A percentile compares a stretch with the other conserved stretches of the same genome.
phyloP scores from a whole-genome alignment of 2,888 invertebrate genomes.

The Tenodera sinensis region DNA sequence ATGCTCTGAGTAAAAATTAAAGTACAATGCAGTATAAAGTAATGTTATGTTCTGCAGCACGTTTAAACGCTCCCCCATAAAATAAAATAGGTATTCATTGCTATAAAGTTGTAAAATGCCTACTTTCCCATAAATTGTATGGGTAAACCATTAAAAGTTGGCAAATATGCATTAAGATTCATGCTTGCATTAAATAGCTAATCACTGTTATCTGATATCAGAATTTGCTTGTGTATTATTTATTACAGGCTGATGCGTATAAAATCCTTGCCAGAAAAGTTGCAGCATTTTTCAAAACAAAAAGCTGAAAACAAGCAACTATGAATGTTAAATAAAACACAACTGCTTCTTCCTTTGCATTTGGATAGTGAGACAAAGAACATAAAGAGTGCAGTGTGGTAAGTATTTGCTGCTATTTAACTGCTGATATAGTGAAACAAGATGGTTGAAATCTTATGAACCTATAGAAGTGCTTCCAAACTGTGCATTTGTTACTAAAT shows the following conservation, averaged over 20 bases:
- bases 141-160: too few relatives aligned
- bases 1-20: too few relatives aligned
- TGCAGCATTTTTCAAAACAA: neutral
- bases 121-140: too few relatives aligned
- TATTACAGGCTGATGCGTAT: conserved; percentile 38
- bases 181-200: neutral
- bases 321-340: neutral
- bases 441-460: too few relatives aligned
- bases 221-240: too few relatives aligned
- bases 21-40: too few relatives aligned
- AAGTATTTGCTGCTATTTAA: neutral
- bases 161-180: neutral
- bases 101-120: too few relatives aligned
- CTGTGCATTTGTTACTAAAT: too few relatives aligned
- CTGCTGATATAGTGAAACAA: neutral
- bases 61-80: too few relatives aligned
- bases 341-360: neutral
- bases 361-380: neutral
- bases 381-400: neutral
- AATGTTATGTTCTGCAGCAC: too few relatives aligned
- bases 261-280: conserved; percentile 40
- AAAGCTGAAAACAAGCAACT: neutral
- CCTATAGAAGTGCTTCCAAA: too few relatives aligned
- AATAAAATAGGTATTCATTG: too few relatives aligned
- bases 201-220: neutral